Base-by-base conservation (phyloP, 1,140 invertebrate species). In the Anoplolepis gracilipes region DNA sequence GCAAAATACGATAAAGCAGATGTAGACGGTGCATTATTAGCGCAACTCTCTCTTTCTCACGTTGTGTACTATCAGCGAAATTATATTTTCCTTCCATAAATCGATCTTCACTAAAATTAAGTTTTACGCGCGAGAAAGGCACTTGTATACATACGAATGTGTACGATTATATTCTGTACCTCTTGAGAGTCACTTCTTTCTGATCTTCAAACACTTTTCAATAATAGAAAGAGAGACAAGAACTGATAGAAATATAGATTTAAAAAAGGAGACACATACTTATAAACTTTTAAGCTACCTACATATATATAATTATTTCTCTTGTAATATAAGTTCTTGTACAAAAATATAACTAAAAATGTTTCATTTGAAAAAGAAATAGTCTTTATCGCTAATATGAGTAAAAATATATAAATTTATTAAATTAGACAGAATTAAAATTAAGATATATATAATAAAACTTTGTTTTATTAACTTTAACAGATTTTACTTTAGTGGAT, bases 11-110 rank as follows among this genome's bases (percentile, higher is more conserved):
- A 79, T 79, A 79, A 78, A 69, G 64, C 42, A 77, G 75, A 77
- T 46, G 75, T 28, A 22, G 46, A 79, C 42, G 49, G 46, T 69
- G 46, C 77, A 28, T 64, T 33, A 79, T 79, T 79, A 79, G 77
- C 77, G 64, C 62, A 69, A 39, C 76, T 87, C 85, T 87, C 86
- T 87, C 86, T 87, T 87, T 87, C 86, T 87, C 61, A 87, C 85
- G 86, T 82, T 82, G 73, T 49, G 67, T 39, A 30, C 30, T 57
- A 78, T 72, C 53, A 28, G 57, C 53, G 53, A 65, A 33, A 84
- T 33, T 49, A 25, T 64, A 53, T 49, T 61, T 46, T n/a, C 39
- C n/a, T 22, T 36, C 11, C 79, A 84, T 86, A 84, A 86, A 86
- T 86, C 61, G 79, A 22, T 55, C 61, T 57, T 42, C 49, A 55